Percentiles rank a stretch among this genome's conserved stretches.
Evolutionary conservation across 1,140 invertebrate species (phyloP).

Genomic region (Drosophila dunni): DNA sequence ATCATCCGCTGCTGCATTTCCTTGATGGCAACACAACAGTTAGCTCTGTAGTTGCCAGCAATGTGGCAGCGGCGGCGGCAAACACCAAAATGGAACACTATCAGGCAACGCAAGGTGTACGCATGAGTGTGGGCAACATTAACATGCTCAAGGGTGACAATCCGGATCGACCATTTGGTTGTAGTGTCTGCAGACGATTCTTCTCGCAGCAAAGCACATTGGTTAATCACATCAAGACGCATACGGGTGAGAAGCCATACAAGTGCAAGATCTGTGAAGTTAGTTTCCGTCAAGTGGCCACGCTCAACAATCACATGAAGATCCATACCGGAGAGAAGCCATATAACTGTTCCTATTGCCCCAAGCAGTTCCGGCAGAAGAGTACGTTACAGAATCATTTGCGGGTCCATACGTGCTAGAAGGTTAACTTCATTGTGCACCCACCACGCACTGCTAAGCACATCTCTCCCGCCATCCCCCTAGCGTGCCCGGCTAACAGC

Average conservation of each 20-base stretch:
- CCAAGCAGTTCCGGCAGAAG: conserved; percentile 83
- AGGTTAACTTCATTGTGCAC: conserved; percentile 6
- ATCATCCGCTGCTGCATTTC: conserved; percentile 80
- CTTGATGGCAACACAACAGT: conserved; percentile 82
- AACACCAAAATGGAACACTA: conserved; percentile 66
- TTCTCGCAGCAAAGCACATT: conserved; percentile 84
- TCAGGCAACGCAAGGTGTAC: conserved; percentile 50
- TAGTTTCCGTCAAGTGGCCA: conserved; percentile 81
- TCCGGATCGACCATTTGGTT: conserved; percentile 84
- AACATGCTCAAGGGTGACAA: conserved; percentile 77
- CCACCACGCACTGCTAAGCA: background rate
- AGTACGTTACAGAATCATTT: conserved; percentile 83
- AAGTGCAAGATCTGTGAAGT: conserved; percentile 84
- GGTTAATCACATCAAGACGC: conserved; percentile 84
- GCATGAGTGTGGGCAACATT: conserved; percentile 67
- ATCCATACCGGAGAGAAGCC: conserved; percentile 84
- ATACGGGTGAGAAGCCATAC: conserved; percentile 84
- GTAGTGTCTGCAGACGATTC: conserved; percentile 79
- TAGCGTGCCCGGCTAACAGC: conserved; percentile 21
- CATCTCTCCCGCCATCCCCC: background rate
- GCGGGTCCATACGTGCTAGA: conserved; percentile 79
- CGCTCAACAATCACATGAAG: conserved; percentile 84
- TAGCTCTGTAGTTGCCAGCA: conserved; percentile 70
- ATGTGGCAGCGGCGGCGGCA: conserved; percentile 51
- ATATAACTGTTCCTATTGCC: conserved; percentile 84